Evolutionary conservation across 2,888 invertebrate genomes (phyloP).

Genomic region (Flabesymbios commensalis): DNA sequence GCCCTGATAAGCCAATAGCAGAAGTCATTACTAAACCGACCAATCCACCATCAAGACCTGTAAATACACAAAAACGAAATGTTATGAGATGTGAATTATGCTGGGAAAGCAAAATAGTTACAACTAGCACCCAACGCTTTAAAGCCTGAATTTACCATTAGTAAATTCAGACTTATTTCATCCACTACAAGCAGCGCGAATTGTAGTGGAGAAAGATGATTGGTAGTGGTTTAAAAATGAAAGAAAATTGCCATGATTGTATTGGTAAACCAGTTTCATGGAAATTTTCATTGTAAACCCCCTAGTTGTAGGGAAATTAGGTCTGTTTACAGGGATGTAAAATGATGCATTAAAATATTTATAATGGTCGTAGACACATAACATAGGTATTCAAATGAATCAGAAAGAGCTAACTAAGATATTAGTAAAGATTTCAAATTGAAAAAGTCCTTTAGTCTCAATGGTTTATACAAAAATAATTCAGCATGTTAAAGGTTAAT

Average conservation of each 20-base stretch:
- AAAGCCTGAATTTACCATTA: not conserved
- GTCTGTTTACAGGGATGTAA: too few species aligned
- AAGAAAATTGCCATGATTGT: too few species aligned
- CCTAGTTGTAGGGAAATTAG: too few species aligned
- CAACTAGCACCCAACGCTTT: not conserved
- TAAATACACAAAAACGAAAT: not conserved
- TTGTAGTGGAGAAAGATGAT: too few species aligned
- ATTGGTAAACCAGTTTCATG: too few species aligned
- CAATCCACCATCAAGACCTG: constrained; percentile 47
- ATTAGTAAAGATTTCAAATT: not conserved
- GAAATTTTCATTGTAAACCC: too few species aligned
- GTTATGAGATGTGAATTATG: not conserved
- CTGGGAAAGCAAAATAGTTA: not conserved
- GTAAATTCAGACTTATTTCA: not conserved
- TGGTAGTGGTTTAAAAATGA: too few species aligned
- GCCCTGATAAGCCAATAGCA: constrained; percentile 69
- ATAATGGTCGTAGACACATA: too few species aligned
- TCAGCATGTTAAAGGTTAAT: too few species aligned
- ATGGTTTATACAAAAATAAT: not conserved
- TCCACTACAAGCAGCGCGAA: too few species aligned
- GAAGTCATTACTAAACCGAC: constrained; percentile 60
- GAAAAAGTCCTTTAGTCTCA: not conserved
- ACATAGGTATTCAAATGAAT: too few species aligned
- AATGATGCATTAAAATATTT: too few species aligned
- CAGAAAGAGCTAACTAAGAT: not conserved